Conservation (phyloP, 1,140 invertebrate genomes). For the Neodiprion virginianus region DNA sequence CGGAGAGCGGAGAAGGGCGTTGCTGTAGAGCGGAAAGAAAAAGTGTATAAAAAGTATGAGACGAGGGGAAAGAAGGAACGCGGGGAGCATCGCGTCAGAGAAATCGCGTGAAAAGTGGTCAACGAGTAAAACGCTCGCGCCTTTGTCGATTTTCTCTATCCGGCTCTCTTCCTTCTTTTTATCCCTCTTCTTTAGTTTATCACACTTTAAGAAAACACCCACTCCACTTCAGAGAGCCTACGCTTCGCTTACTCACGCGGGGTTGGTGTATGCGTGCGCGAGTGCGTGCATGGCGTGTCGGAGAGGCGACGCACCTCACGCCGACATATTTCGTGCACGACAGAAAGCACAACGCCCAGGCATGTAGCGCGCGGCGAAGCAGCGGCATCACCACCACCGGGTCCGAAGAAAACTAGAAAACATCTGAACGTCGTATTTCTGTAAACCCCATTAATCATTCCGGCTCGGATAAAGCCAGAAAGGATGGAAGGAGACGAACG, state of each 20-base stretch:
- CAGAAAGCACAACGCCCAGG: conserved; percentile 5
- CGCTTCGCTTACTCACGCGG: no score
- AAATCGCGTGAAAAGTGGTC: neutral
- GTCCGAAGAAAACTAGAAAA: conserved; percentile 28
- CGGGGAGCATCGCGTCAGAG: conserved; percentile 37
- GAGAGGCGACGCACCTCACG: no score
- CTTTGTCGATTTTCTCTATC: no score
- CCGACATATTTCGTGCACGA: conserved; percentile 18
- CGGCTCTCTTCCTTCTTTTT: no score
- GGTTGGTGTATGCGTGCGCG: no score
- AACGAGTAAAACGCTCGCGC: neutral
- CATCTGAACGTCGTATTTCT: conserved; percentile 16
- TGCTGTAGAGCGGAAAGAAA: no score
- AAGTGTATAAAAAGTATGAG: neutral
- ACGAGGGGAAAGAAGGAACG: conserved; percentile 13
- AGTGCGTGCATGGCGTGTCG: no score
- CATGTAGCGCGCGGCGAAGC: neutral
- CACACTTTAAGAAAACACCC: no score
- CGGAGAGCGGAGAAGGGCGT: conserved; percentile 20
- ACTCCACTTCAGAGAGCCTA: neutral
- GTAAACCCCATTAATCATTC: conserved; percentile 42
- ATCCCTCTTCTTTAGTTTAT: no score
- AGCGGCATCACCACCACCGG: conserved; percentile 4
- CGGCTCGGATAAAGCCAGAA: conserved; percentile 42
- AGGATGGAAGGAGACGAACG: conserved; percentile 38